Evolutionary conservation across 2,113 vertebrate species (phyloP), one percentile per base, ranked within the genome.

Genomic region (Solea senegalensis): DNA sequence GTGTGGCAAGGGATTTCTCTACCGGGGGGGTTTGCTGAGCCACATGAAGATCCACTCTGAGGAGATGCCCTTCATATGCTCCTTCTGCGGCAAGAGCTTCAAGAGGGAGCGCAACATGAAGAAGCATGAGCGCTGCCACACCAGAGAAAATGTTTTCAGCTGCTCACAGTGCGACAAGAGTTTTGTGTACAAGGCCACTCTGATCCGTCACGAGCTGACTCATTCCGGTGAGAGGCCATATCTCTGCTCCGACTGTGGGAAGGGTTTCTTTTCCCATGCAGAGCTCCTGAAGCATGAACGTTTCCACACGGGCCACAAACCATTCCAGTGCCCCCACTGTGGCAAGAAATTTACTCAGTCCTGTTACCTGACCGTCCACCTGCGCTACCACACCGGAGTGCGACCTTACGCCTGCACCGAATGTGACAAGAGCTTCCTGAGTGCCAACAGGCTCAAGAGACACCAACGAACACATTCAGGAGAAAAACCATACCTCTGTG

Each of bases 1-100:
- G 58, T 95, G 93, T 14, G 92, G 89, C 14, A 95, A 95, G 43
- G 91, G 92, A 2, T 95, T 95, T 87, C 92, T 94, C 51, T 94
- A 94, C 70, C 91, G 85, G 41, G 94, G 94, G 16, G 93, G 93
- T 13, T 76, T 95, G 69, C 80, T 87, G 64, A 93, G 92, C 63
- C 93, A 91, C 70, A 90, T 91, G 86, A 91, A 84, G 77, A 87
- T 89, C 6, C 94, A 93, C 57, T 92, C 88, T 0, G 28, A 80
- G 0, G 90, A 94, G 52, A 88, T 90, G 64, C 94, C 95, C 1
- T 95, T 94, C 56, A 63, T 84, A 3, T 96, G 94, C 13, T 80
- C 89, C 0, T 86, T 94, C 82, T 96, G 96, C 0, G 93, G 93
- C 21, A 95, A 94, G 86, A 90, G 91, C 72, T 96, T 96, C 67